A percentile compares a stretch with the other conserved stretches of the same genome.
phyloP scores from a whole-genome alignment of 2,797 vertebrate genomes.

The Crax fasciolata region DNA sequence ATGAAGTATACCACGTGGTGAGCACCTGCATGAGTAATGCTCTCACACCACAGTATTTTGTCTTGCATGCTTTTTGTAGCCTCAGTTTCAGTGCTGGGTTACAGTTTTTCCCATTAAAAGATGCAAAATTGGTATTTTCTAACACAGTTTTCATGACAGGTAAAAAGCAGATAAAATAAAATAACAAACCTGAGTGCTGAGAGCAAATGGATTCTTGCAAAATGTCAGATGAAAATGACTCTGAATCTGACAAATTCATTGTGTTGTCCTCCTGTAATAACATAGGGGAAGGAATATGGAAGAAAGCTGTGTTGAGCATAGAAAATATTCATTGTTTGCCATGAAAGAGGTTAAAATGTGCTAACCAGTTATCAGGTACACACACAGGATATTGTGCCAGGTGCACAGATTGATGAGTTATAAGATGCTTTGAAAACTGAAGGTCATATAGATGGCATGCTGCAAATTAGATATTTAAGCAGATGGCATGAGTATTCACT shows the following conservation, averaged over 20 bases:
- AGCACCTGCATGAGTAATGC: constrained; percentile 39
- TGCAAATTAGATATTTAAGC: constrained; percentile 72
- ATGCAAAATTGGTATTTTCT: background rate
- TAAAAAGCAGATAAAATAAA: background rate
- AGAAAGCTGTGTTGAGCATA: background rate
- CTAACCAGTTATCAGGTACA: constrained; percentile 33
- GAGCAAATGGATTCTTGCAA: constrained; percentile 16
- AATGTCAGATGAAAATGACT: background rate
- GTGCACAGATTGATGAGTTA: constrained; percentile 66
- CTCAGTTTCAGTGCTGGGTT: background rate
- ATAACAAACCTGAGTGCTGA: background rate
- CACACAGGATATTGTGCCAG: constrained; percentile 38
- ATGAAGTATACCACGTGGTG: background rate
- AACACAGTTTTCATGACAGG: background rate
- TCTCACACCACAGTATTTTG: background rate
- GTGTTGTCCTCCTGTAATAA: background rate
- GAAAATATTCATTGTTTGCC: background rate
- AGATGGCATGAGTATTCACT: constrained; percentile 68
- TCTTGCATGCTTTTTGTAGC: background rate
- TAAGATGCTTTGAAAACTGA: constrained; percentile 66
- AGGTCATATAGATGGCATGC: constrained; percentile 64
- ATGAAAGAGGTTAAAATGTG: constrained; percentile 14
- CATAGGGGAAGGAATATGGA: background rate
- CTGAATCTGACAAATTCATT: constrained; percentile 26
- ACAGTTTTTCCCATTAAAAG: constrained; percentile 8